phyloP scores from a whole-genome alignment of 2,113 vertebrate species.

The Cichladusa arquata region DNA sequence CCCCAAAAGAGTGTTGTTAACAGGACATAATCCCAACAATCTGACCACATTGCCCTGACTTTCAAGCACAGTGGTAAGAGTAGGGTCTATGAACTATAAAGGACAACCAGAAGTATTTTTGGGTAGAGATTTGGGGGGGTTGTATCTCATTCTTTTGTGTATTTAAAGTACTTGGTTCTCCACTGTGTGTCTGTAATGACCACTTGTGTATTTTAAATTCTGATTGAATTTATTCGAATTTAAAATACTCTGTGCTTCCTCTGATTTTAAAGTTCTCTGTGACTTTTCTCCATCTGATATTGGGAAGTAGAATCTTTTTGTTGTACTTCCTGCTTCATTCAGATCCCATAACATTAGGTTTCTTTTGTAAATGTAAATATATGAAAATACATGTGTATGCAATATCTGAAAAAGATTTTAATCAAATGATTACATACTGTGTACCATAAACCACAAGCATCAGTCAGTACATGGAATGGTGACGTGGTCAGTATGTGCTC shows the following conservation, averaged over 20 bases:
- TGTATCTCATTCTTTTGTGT: not conserved
- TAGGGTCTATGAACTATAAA: not conserved
- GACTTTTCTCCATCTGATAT: not conserved
- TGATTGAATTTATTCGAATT: not conserved
- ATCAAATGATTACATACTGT: not conserved
- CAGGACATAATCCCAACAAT: not conserved
- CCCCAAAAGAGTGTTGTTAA: not conserved
- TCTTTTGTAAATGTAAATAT: not conserved
- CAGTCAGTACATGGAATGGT: not conserved
- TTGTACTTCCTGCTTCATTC: not conserved
- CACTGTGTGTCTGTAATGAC: not conserved
- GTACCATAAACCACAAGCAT: not conserved
- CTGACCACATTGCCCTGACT: not conserved
- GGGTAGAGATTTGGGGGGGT: not conserved
- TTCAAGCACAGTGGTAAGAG: not conserved
- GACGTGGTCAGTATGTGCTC: not conserved
- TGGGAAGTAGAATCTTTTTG: not conserved
- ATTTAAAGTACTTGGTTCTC: not conserved
- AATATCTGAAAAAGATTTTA: not conserved
- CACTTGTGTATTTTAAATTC: not conserved
- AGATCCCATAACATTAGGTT: not conserved
- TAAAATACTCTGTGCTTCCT: not conserved
- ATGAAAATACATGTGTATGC: not conserved
- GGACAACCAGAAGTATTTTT: not conserved
- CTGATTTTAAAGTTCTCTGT: not conserved